Percentiles rank a stretch among this genome's conserved stretches.
phyloP scores from a whole-genome alignment of 1,140 invertebrate genomes.

The Heliconius himera region DNA sequence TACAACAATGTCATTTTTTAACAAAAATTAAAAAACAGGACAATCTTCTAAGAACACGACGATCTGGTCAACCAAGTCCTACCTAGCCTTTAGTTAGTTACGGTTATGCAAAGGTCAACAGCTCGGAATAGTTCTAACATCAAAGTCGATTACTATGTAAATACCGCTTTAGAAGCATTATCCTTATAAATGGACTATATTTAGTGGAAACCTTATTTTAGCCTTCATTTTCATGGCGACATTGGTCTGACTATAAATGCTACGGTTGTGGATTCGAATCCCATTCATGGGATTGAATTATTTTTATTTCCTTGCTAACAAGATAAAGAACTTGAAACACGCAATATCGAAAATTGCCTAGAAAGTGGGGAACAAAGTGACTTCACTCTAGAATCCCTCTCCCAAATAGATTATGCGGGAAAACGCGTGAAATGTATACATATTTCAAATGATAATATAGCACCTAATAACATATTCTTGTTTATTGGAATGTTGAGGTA shows the following conservation, averaged over 20 bases:
- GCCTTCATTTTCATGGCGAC: not conserved
- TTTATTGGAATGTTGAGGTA: conserved; percentile 28
- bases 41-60: not conserved
- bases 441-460: not conserved
- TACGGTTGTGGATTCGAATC: no score
- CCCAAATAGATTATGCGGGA: not conserved
- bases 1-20: no score
- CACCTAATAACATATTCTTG: not conserved
- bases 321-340: no score
- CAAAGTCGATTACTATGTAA: conserved; percentile 34
- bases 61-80: conserved; percentile 10
- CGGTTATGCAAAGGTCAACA: conserved; percentile 35
- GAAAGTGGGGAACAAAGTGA: not conserved
- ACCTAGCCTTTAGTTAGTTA: conserved; percentile 23
- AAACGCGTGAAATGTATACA: not conserved
- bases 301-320: no score
- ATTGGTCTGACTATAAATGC: no score
- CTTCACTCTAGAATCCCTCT: not conserved
- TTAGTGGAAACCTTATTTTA: not conserved
- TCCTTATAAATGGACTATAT: conserved; percentile 25
- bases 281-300: not conserved
- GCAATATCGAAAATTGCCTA: no score
- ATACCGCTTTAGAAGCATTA: conserved; percentile 27
- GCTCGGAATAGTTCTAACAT: conserved; percentile 34
- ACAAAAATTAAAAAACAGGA: not conserved